Conservation (phyloP, 2,113 vertebrate genomes). For the Myiopsitta monachus region DNA sequence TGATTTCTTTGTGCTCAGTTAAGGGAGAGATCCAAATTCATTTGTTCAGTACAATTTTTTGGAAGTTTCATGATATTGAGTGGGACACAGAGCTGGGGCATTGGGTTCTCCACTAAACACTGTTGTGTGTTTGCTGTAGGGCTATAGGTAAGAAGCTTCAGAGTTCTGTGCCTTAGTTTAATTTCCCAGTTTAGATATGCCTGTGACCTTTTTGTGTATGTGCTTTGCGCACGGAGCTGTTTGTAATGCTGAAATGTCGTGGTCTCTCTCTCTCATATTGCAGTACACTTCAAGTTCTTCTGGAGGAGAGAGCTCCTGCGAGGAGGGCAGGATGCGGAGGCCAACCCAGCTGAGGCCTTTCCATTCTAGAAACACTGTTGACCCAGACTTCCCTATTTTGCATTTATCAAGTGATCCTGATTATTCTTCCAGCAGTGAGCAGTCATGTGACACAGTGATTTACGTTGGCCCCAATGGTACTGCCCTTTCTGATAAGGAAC, state of each 20-base stretch:
- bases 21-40: neutral
- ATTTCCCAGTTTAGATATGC: neutral
- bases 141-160: neutral
- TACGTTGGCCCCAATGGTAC: conserved; percentile 94
- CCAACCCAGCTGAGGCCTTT: conserved; percentile 94
- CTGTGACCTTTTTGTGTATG: neutral
- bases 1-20: neutral
- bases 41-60: neutral
- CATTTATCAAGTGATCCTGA: conserved; percentile 92
- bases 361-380: conserved; percentile 82
- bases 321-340: conserved; percentile 94
- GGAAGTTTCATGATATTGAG: neutral
- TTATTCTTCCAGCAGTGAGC: conserved; percentile 97
- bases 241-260: neutral
- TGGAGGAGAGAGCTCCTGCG: conserved; percentile 96
- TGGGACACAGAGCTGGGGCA: neutral
- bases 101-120: neutral
- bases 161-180: neutral
- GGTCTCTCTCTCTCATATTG: conserved; percentile 15
- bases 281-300: conserved; percentile 98
- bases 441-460: conserved; percentile 98
- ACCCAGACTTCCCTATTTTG: conserved; percentile 86
- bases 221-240: neutral
- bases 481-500: conserved; percentile 92
- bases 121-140: neutral